Base-by-base conservation (phyloP, 2,888 invertebrate genomes). In the Sarcophaga caerulescens region DNA sequence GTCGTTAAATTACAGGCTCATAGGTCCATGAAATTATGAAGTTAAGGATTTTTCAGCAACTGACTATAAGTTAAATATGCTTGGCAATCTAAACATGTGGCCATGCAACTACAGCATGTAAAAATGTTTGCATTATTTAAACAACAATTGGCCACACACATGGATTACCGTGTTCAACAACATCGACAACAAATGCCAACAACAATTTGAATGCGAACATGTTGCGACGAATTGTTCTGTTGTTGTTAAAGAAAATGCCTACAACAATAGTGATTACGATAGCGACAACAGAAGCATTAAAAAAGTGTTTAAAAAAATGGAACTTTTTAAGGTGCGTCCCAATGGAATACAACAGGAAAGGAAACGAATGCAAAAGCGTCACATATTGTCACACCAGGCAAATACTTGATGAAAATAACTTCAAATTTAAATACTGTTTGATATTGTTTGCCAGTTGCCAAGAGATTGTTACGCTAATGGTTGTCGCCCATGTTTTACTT, bases 141-240 rank as follows among this genome's bases (percentile, higher is more conserved):
- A 1, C 87, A 87, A 84, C 87, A 87, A 89, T 88, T 87, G 88
- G 85, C 87, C 88, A 87, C 89, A 89, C 88, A 88, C 88, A 82
- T 82, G 68, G 83, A 59, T 59, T 17, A 25, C 17, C 21, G 57
- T 14, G 12, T 14, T 52, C 84, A 35, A 73, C 66, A 79, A 74
- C 65, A 23, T 25, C 70, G 6, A 47, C 47, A 57, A 75, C 63
- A 63, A 47, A 45, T 65, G 25, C 47, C 14, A 65, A 68, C 52
- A 44, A 62, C 44, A 25, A 23, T 14, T 52, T 52, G n/a, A 35
- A 70, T 19, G 47, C 68, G 47, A 70, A 78, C 69, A 57, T 59
- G 66, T 74, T 60, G 14, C 78, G 5, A 77, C 79, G 47, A 63
- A 63, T n/a, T 21, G 19, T 52, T 52, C 52, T 52, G 12, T 3